Percentiles rank a stretch among this genome's conserved stretches.
phyloP scores from a whole-genome alignment of 2,113 vertebrate genomes.

The Phylloscopus trochiloides region DNA sequence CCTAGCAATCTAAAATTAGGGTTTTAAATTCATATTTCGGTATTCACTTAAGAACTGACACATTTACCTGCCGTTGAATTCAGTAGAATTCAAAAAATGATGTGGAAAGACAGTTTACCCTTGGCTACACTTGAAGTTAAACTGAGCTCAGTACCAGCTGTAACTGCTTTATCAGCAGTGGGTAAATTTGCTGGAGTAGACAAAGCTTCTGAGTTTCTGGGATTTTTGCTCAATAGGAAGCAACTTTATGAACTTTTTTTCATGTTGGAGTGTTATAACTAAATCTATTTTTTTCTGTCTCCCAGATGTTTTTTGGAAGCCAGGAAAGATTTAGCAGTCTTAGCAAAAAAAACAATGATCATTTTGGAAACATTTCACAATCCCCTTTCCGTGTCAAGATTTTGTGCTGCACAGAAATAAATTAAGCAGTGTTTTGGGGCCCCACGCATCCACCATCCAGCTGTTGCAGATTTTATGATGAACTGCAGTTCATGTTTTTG shows the following conservation, averaged over 20 bases:
- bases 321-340: slow-evolving; percentile 35
- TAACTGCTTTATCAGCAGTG: slow-evolving; percentile 60
- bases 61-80: neutral
- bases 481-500: neutral
- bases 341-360: slow-evolving; percentile 12
- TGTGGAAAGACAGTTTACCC: slow-evolving; percentile 1
- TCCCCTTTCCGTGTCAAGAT: neutral
- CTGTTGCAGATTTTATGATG: neutral
- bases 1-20: neutral
- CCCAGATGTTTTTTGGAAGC: slow-evolving; percentile 52
- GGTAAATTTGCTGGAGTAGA: slow-evolving; percentile 58
- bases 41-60: neutral
- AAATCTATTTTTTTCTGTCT: slow-evolving; percentile 40
- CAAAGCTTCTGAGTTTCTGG: slow-evolving; percentile 43
- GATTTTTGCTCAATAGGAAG: slow-evolving; percentile 46
- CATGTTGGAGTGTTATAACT: slow-evolving; percentile 20
- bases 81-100: neutral
- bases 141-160: slow-evolving; percentile 15
- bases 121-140: slow-evolving; percentile 50
- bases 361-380: slow-evolving; percentile 28
- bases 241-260: slow-evolving; percentile 42
- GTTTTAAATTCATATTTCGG: neutral
- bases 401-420: slow-evolving; percentile 1
- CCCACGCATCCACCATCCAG: neutral
- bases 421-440: neutral